Conservation (phyloP, 2,113 vertebrate species). For the Daphoenositta chrysoptera region DNA sequence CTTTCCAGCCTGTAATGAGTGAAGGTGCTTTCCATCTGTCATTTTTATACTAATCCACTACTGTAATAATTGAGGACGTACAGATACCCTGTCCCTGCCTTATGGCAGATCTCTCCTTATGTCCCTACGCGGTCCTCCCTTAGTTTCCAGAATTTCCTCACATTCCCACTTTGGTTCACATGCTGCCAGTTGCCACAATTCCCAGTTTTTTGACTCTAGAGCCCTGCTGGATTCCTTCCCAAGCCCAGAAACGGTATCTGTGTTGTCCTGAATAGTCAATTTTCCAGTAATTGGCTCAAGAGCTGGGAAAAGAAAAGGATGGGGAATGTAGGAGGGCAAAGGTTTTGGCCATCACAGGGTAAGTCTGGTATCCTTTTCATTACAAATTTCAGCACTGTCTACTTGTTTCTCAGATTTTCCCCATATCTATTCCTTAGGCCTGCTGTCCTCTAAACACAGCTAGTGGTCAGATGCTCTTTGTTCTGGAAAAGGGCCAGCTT, state of each 20-base stretch:
- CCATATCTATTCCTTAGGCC: neutral
- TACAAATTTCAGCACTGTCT: neutral
- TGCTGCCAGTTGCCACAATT: neutral
- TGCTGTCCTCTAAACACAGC: conserved; percentile 19
- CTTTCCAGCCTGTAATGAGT: neutral
- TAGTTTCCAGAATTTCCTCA: neutral
- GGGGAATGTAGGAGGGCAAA: neutral
- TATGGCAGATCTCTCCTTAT: neutral
- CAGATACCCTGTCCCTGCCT: neutral
- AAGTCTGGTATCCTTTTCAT: neutral
- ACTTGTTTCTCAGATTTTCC: neutral
- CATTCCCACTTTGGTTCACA: neutral
- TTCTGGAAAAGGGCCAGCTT: neutral
- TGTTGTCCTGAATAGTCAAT: neutral
- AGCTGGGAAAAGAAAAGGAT: neutral
- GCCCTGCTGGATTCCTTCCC: neutral
- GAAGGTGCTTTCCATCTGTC: neutral
- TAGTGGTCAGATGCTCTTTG: conserved; percentile 25
- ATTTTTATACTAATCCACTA: neutral
- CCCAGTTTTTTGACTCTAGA: neutral
- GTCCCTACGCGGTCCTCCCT: neutral
- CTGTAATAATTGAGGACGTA: neutral
- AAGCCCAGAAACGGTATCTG: neutral
- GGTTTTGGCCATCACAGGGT: neutral
- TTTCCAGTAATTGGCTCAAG: neutral